Base-by-base conservation (phyloP, 2,888 invertebrate species). In the Caenorhabditis drosophilae region DNA sequence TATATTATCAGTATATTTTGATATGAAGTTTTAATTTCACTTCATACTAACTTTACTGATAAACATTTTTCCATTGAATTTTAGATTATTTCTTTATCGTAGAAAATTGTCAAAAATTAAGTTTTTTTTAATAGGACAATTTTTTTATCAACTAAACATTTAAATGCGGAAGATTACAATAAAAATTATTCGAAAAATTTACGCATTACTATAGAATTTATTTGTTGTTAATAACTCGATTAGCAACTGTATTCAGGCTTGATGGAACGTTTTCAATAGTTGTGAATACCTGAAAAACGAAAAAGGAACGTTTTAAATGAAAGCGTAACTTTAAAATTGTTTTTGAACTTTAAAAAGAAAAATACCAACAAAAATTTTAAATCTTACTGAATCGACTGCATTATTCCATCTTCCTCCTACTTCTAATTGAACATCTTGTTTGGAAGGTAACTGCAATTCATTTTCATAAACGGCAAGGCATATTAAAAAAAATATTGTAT, bases 341-440 rank as follows among this genome's bases (percentile, higher is more conserved):
- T n/a, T 38, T 4, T 25, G 18, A 42, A 53, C 16, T 12, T 15
- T 15, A 22, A 53, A n/a, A n/a, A n/a, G n/a, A n/a, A n/a, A 53
- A 38, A 26, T 9, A n/a, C 18, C 16, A 41, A 47, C 27, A 18
- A 40, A 18, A 4, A 16, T 4, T 48, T 15, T 34, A 20, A 18
- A 44, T 35, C 44, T 18, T n/a, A 76, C 76, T 46, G 60, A 63
- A 52, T 78, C 70, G 25, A 80, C 77, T 52, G 72, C 72, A 34
- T 59, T 54, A 54, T 80, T 80, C 80, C 80, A 80, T 35, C 56
- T 52, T 22, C 75, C 71, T 27, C 73, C 77, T n/a, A 70, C 75
- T 45, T 76, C 55, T 48, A 69, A 18, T 54, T 75, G 71, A n/a
- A 77, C 75, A 38, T 79, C 76, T 49, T 75, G 74, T 42, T 59